Base-by-base conservation (phyloP, 2,888 invertebrate genomes). In the Sturmia bella region DNA sequence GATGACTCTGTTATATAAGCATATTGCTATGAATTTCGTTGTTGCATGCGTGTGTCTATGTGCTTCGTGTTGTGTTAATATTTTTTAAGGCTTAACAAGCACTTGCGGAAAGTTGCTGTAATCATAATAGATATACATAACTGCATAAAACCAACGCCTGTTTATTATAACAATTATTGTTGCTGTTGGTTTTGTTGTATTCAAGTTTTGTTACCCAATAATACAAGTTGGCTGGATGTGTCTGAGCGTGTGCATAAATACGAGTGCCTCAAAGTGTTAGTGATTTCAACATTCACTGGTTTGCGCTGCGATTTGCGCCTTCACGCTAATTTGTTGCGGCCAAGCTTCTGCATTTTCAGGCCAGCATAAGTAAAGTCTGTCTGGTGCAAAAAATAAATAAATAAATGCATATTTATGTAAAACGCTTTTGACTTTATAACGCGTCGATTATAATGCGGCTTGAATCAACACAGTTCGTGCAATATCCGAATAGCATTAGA, bases 251-350 rank as follows among this genome's bases (percentile, higher is more conserved):
- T 56, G 24, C 64, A 61, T 61, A 32, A 15, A 5, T 27, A 15
- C 64, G 21, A 13, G n/a, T 19, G 21, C 45, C 37, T 68, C 69
- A 64, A 68, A 81, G 73, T 77, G 77, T 64, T 70, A 78, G 81
- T 64, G 64, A 77, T 78, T 81, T 82, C 74, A 70, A 61, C 70
- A 83, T 85, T 85, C 84, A 83, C 84, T 84, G 84, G 82, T 85
- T 84, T 83, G 84, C 84, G 83, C 83, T 80, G 84, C 84, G 83
- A 85, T 85, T 85, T 85, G 85, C 85, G 84, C 85, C 85, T 85
- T 85, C 85, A 85, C 85, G 85, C 84, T 85, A 85, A 85, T 85
- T 85, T 85, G 85, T 84, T 84, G 85, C 84, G 84, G 83, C 83
- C 79, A 84, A 74, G 85, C 85, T 85, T 85, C 84, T 85, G 84